These are phyloP conservation scores for Meleagris gallopavo DNA, from an alignment of 2,113 vertebrate species.

Conservation along the genomic window DNA sequence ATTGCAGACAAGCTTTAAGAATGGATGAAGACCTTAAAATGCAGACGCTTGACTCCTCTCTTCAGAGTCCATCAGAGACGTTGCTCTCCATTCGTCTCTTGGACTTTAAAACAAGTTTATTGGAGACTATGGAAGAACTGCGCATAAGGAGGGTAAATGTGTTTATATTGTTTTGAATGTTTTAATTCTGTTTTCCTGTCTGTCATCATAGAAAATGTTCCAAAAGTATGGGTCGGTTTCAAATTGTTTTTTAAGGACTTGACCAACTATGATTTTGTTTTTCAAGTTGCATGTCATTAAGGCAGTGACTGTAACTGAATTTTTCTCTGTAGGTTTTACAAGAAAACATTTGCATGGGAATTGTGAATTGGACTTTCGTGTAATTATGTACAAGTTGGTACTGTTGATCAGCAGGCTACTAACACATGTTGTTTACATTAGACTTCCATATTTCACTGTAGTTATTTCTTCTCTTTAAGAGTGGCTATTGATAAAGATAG, in stretches of 20 bases:
- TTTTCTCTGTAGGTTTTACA: not conserved
- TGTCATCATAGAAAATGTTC: not conserved
- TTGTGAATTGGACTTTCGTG: not conserved
- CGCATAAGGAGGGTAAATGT: slow-evolving; percentile 87
- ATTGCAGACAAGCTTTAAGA: slow-evolving; percentile 62
- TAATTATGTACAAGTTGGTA: not conserved
- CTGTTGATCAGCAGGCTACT: not conserved
- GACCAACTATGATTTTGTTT: not conserved
- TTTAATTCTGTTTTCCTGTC: not conserved
- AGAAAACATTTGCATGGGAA: not conserved
- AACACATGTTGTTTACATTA: not conserved
- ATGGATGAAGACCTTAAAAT: slow-evolving; percentile 73
- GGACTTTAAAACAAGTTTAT: slow-evolving; percentile 88
- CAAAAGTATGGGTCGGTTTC: not conserved
- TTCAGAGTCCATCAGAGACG: slow-evolving; percentile 78
- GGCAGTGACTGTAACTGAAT: not conserved
- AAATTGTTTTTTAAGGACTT: not conserved
- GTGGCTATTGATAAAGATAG: not conserved
- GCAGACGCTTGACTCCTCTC: slow-evolving; percentile 35
- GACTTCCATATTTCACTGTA: not conserved
- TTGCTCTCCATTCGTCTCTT: slow-evolving; percentile 85
- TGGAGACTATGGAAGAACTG: slow-evolving; percentile 90
- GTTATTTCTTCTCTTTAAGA: not conserved
- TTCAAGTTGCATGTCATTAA: not conserved
- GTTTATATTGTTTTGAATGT: not conserved